phyloP scores from a whole-genome alignment of 2,113 vertebrate genomes.

The Seriola aureovittata region DNA sequence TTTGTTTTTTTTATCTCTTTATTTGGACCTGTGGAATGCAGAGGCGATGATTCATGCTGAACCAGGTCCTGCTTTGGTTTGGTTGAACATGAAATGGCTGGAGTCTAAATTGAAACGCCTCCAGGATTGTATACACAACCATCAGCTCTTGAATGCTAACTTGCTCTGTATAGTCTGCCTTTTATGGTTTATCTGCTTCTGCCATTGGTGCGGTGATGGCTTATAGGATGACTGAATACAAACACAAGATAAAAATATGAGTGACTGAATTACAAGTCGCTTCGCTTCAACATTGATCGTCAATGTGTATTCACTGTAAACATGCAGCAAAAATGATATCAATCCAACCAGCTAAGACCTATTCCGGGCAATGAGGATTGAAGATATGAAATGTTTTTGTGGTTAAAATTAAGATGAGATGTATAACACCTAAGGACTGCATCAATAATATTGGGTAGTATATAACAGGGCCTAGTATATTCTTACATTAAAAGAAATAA shows the following conservation, averaged over 20 bases:
- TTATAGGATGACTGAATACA: constrained; percentile 50
- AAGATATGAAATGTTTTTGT: not conserved
- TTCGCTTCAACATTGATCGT: constrained; percentile 25
- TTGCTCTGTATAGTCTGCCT: constrained; percentile 45
- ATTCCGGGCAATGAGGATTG: not conserved
- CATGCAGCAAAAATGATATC: constrained; percentile 6
- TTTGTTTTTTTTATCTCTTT: constrained; percentile 12
- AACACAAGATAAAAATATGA: constrained; percentile 45
- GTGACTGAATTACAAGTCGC: constrained; percentile 23
- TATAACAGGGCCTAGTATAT: not conserved
- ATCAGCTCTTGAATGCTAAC: constrained; percentile 69
- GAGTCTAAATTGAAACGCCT: constrained; percentile 66
- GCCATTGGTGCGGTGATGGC: constrained; percentile 35
- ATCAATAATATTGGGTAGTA: not conserved
- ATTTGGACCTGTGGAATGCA: constrained; percentile 44
- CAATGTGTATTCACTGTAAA: constrained; percentile 22
- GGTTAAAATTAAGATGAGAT: too few species aligned
- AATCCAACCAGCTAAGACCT: constrained; percentile 4
- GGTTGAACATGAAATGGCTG: constrained; percentile 56
- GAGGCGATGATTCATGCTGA: constrained; percentile 52
- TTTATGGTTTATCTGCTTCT: constrained; percentile 51
- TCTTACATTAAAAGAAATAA: not conserved
- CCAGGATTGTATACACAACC: constrained; percentile 59
- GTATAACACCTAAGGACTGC: not conserved
- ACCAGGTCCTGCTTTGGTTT: constrained; percentile 39